phyloP scores from a whole-genome alignment of 2,888 invertebrate species.

The Orthosia cruda region DNA sequence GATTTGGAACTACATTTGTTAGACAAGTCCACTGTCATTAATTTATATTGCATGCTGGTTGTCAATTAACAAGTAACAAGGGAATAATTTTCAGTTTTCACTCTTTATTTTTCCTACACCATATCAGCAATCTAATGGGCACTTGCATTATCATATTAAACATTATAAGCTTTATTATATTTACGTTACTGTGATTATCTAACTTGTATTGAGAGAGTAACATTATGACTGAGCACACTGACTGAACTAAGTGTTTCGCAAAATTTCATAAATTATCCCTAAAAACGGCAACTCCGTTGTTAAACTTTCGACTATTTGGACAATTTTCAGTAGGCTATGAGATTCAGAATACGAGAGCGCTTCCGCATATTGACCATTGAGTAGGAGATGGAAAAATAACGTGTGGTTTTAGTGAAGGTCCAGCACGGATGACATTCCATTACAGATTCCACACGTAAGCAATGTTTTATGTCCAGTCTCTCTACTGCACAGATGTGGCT shows the following conservation, averaged over 20 bases:
- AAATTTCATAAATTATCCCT: too few species aligned
- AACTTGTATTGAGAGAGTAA: background rate
- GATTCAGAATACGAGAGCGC: too few species aligned
- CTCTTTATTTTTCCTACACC: constrained; percentile 23
- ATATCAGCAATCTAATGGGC: constrained; percentile 29
- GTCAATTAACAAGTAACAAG: constrained; percentile 3
- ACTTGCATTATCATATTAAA: constrained; percentile 28
- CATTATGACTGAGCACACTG: background rate
- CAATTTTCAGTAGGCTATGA: too few species aligned
- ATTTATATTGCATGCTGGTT: constrained; percentile 15
- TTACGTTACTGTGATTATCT: constrained; percentile 15
- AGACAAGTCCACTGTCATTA: constrained; percentile 10
- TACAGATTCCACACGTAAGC: background rate
- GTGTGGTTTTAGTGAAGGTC: background rate
- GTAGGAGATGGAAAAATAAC: background rate
- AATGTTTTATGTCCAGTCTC: background rate
- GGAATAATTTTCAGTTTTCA: constrained; percentile 22
- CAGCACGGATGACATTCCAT: too few species aligned
- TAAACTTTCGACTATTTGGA: too few species aligned
- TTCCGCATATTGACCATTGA: too few species aligned
- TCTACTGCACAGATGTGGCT: background rate
- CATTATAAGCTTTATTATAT: constrained; percentile 14
- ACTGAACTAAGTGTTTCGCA: background rate
- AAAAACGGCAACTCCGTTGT: background rate
- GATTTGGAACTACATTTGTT: background rate